Evolutionary conservation across 2,888 invertebrate species (phyloP), one percentile per base, ranked within the genome.

Genomic region (Lottia gigantea): DNA sequence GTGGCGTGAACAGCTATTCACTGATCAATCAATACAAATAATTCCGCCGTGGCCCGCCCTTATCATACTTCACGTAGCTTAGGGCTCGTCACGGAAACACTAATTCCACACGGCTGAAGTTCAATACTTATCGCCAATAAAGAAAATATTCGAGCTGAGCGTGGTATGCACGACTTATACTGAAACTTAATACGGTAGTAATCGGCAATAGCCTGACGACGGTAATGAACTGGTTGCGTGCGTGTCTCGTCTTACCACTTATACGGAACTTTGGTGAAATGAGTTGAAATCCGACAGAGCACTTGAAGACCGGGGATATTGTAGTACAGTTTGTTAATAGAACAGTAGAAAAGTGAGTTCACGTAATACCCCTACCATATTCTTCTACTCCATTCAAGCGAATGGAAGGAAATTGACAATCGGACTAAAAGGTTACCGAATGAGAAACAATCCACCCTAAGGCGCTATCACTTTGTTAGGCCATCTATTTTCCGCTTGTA

Each of bases 51-150:
- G 61, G 61, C 61, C 67, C 67, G 49, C 31, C 55, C 55, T 40
- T 55, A 55, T 55, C 31, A 40, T 55, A 31, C 49, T 40, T 55
- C 67, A 67, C 31, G 55, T 67, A 49, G 55, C 61, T 67, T 55
- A 61, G 67, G 67, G 67, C 67, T 49, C 49, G 49, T 67, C 61
- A 61, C 55, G 55, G 55, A 55, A 55, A 55, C 55, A 55, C 55
- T 55, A 55, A 55, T 55, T 55, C 55, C 55, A 55, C 55, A 55
- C 55, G 55, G 55, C 55, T 55, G 55, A 55, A 55, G 55, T 55
- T 55, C 55, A 55, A 55, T 55, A 55, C 55, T 55, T 55, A 55
- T 55, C 55, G 55, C 55, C 55, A 23, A 55, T 55, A 55, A 55
- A 55, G 55, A 55, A 55, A 55, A 55, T 55, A 55, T 55, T 55